A percentile compares a stretch with the other conserved stretches of the same genome.
These are phyloP conservation scores for Gouania willdenowi DNA, from an alignment of 2,797 vertebrate genomes.

Conservation along the genomic window DNA sequence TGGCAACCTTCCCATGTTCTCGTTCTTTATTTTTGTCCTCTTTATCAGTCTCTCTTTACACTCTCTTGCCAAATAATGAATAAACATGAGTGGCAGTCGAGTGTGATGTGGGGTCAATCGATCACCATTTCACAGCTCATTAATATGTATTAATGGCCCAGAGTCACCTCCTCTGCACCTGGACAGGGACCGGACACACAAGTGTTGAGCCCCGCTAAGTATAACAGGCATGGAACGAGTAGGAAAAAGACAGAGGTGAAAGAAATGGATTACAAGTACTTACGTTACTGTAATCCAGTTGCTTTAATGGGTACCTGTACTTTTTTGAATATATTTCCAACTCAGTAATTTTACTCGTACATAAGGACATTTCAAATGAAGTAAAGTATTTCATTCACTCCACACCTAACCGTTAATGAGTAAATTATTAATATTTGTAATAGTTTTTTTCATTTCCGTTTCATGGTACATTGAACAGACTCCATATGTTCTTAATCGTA, in stretches of 20 bases:
- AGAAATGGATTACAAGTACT: too few relatives aligned
- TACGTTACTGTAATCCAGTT: too few relatives aligned
- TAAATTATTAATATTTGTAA: too few relatives aligned
- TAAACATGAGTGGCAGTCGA: constrained; percentile 73
- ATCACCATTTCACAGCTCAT: constrained; percentile 72
- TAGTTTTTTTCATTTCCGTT: too few relatives aligned
- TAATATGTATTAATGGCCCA: constrained; percentile 74
- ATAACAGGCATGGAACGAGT: constrained; percentile 71
- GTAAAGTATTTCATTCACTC: too few relatives aligned
- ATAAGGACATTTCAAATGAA: too few relatives aligned
- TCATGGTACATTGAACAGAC: too few relatives aligned
- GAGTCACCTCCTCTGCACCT: constrained; percentile 70
- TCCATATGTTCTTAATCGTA: too few relatives aligned
- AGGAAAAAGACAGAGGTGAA: constrained; percentile 59
- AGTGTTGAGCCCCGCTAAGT: constrained; percentile 50
- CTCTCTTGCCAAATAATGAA: constrained; percentile 69
- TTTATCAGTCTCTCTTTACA: constrained; percentile 35
- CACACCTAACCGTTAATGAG: too few relatives aligned
- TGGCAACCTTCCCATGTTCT: constrained; percentile 33
- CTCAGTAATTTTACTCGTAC: too few relatives aligned
- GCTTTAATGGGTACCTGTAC: too few relatives aligned
- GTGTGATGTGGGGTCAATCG: constrained; percentile 76
- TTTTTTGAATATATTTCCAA: too few relatives aligned
- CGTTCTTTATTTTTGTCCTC: constrained; percentile 12
- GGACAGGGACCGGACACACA: constrained; percentile 58